phyloP scores from a whole-genome alignment of 2,888 invertebrate genomes.

The Temnothorax ravouxi region DNA sequence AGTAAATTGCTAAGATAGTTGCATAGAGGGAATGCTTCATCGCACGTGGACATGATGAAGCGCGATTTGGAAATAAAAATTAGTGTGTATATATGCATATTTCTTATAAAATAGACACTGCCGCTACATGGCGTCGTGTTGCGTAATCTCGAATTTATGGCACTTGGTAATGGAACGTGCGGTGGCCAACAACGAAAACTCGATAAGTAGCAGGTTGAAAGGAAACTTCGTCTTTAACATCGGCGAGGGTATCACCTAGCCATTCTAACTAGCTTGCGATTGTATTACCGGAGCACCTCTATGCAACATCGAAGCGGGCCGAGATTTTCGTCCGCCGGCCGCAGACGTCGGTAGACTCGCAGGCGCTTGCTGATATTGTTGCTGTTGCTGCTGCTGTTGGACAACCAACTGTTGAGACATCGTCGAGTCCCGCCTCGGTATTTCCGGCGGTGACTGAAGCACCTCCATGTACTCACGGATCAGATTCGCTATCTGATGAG shows the following conservation, averaged over 20 bases:
- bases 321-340: conserved; percentile 82
- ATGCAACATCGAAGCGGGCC: conserved; percentile 87
- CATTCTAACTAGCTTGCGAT: conserved; percentile 88
- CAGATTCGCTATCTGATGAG: conserved; percentile 96
- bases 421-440: conserved; percentile 83
- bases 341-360: conserved; percentile 67
- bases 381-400: conserved; percentile 75
- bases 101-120: conserved; percentile 50
- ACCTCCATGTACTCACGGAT: conserved; percentile 95
- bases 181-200: conserved; percentile 28
- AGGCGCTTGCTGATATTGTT: conserved; percentile 70
- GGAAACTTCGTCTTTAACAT: conserved; percentile 36
- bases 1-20: conserved; percentile 21
- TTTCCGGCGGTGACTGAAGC: conserved; percentile 86
- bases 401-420: conserved; percentile 82
- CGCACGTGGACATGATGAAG: conserved; percentile 21
- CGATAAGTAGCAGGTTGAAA: conserved; percentile 61
- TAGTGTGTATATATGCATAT: conserved; percentile 30
- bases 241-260: conserved; percentile 58
- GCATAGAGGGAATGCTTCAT: conserved; percentile 7
- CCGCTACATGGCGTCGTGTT: conserved; percentile 23
- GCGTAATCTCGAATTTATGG: conserved; percentile 49
- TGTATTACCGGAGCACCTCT: conserved; percentile 88
- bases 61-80: conserved; percentile 23
- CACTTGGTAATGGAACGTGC: conserved; percentile 53